A percentile compares a stretch with the other conserved stretches of the same genome.
phyloP scores from a whole-genome alignment of 2,113 vertebrate species.

The Zosterops hypoxanthus region DNA sequence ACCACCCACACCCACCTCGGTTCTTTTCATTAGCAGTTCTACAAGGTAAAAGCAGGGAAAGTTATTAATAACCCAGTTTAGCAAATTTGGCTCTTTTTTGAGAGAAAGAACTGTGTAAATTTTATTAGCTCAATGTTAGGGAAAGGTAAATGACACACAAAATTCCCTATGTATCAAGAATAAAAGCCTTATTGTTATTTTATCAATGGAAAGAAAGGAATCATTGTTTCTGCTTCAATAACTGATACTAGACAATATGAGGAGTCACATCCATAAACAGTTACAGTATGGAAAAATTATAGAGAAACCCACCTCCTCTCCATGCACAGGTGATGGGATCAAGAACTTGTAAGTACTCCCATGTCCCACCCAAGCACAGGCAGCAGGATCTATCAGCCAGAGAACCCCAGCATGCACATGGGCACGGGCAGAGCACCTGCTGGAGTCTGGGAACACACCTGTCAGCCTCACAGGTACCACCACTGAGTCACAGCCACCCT shows the following conservation, averaged over 20 bases:
- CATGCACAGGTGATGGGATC: not conserved
- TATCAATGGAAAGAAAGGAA: not conserved
- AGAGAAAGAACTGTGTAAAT: not conserved
- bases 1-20: not conserved
- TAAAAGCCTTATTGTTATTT: not conserved
- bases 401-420: rapidly evolving
- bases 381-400: not conserved
- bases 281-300: not conserved
- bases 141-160: not conserved
- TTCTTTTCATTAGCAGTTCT: not conserved
- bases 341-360: not conserved
- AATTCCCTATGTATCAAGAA: not conserved
- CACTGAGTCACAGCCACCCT: not conserved
- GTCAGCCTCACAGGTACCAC: not conserved
- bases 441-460: too few species aligned
- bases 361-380: not conserved
- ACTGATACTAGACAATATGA: not conserved
- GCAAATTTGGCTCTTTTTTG: not conserved
- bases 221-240: not conserved
- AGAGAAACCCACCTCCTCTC: not conserved
- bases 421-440: not conserved
- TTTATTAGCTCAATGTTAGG: not conserved
- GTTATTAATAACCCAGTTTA: not conserved
- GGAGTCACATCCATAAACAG: not conserved
- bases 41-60: not conserved